Base-by-base conservation (phyloP, 2,797 vertebrate species). In the Clarias fuscus region DNA sequence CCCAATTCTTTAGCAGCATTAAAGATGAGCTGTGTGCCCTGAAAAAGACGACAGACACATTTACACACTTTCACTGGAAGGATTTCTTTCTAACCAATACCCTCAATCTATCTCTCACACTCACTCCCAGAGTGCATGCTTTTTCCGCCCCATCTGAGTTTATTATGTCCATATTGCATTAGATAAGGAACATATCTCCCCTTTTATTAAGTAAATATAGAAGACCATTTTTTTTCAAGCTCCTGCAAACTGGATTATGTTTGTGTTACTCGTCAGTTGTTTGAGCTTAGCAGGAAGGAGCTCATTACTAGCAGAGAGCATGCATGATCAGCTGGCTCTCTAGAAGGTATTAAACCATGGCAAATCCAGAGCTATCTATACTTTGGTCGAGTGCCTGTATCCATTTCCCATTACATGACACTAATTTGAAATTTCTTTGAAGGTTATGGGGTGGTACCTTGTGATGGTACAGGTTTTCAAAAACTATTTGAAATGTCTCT, bases 1-100 rank as follows among this genome's bases (percentile, higher is more conserved):
- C 98, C 98, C 93, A 99, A 89, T 85, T 99, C 98, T 91, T 99
- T 99, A 86, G 98, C 98, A 1, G 98, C 98, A 0, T 97, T 99
- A 93, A 99, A 98, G 91, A 99, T 99, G 94, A 99, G 97, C 94
- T 99, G 98, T 0, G 98, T 99, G 88, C 98, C 98, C 97, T 99
- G 94, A 77, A 86, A 80, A 86, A 83, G 18, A 73, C 18, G 43
- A 82, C 1, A n/a, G n/a, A 81, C 67, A 87, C 37, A 59, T 20
- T 40, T 14, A 77, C 10, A 71, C 33, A 43, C 24, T 27, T 24
- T 43, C 37, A 70, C 48, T 68, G 43, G 58, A 27, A 43, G 53
- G 58, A 64, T 64, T 67, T 65, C 62, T 82, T 11, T 30, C 37
- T 70, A 24, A 71, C 20, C 24, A 43, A 20, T 18, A 37, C 53